Evolutionary conservation across 2,888 invertebrate species (phyloP).

Genomic region (Gnatocerus cornutus): DNA sequence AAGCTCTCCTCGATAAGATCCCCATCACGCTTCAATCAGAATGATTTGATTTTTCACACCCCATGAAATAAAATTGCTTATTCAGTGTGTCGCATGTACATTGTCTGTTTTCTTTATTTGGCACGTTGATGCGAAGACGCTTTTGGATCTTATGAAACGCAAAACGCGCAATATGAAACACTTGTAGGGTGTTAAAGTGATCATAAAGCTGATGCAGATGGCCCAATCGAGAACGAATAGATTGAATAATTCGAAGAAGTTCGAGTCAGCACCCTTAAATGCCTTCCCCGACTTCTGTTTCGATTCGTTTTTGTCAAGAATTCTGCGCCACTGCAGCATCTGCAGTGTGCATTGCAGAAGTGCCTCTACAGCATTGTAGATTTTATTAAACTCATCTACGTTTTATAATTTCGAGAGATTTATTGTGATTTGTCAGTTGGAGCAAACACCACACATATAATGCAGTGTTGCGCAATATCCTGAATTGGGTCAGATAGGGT

Average conservation of each 20-base stretch:
- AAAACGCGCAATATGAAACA: constrained; percentile 61
- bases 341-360: constrained; percentile 50
- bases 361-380: constrained; percentile 6
- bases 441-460: constrained; percentile 18
- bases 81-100: constrained; percentile 61
- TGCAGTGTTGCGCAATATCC: constrained; percentile 49
- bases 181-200: constrained; percentile 62
- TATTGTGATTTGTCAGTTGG: constrained; percentile 15
- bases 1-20: constrained; percentile 56
- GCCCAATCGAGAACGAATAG: constrained; percentile 55
- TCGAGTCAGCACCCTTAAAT: constrained; percentile 48
- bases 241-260: constrained; percentile 50
- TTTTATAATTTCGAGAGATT: constrained; percentile 21
- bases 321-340: constrained; percentile 47
- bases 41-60: constrained; percentile 65
- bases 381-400: constrained; percentile 23
- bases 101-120: constrained; percentile 54
- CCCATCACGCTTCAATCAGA: constrained; percentile 63
- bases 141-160: constrained; percentile 52
- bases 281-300: constrained; percentile 21
- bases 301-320: constrained; percentile 19
- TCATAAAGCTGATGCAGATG: constrained; percentile 64
- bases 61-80: constrained; percentile 65
- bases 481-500: constrained; percentile 54
- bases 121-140: constrained; percentile 42